Percentiles rank a stretch among this genome's conserved stretches.
Evolutionary conservation across 2,888 invertebrate genomes (phyloP).

Genomic region (Patella caerulea): DNA sequence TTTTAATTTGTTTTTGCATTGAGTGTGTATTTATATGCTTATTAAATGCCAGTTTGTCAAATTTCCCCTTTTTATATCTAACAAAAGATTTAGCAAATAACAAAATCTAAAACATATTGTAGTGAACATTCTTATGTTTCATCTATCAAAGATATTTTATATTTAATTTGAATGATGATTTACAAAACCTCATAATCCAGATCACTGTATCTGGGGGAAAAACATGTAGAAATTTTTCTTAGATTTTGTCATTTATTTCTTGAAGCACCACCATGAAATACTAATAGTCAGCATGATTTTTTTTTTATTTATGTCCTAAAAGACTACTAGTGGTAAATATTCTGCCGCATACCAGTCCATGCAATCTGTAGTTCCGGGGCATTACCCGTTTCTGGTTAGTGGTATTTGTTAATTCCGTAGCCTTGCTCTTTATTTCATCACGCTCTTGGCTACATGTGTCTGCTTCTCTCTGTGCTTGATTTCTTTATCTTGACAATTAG

Average conservation of each 20-base stretch:
- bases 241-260: slow-evolving; percentile 17
- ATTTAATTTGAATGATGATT: too few species aligned
- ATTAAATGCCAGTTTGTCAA: background rate
- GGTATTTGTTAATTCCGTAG: slow-evolving; percentile 39
- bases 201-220: too few species aligned
- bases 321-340: slow-evolving; percentile 22
- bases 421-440: slow-evolving; percentile 1
- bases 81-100: background rate
- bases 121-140: too few species aligned
- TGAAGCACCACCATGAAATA: slow-evolving; percentile 40
- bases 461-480: background rate
- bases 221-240: background rate
- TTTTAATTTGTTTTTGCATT: background rate
- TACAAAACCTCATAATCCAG: too few species aligned
- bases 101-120: too few species aligned
- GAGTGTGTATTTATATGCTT: background rate
- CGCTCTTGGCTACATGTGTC: background rate
- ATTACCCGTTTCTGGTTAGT: slow-evolving; percentile 67
- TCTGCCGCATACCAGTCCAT: slow-evolving; percentile 41
- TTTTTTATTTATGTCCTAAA: slow-evolving; percentile 26
- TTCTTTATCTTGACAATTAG: too few species aligned
- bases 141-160: too few species aligned
- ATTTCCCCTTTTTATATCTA: background rate
- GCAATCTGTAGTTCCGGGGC: slow-evolving; percentile 75
- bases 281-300: slow-evolving; percentile 55